Evolutionary conservation across 2,888 invertebrate species (phyloP).

Genomic region (Sceliomorpha sp.): DNA sequence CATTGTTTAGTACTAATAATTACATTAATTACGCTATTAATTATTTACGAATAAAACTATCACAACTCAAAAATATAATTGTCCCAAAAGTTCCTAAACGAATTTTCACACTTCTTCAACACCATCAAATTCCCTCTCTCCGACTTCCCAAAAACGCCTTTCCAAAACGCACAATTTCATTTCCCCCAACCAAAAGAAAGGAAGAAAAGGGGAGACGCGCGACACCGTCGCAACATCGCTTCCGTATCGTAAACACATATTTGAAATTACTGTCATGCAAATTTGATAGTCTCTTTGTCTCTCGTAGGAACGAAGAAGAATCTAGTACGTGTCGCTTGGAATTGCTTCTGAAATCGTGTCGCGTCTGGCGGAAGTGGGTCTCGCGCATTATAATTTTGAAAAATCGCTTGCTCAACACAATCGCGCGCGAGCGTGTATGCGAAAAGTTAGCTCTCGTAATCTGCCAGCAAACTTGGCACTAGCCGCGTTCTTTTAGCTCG

Average conservation of each 20-base stretch:
- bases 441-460: conserved; percentile 36
- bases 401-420: conserved; percentile 15
- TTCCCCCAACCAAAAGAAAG: no score
- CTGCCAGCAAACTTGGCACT: conserved; percentile 36
- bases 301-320: background rate
- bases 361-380: conserved; percentile 39
- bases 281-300: background rate
- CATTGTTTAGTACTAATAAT: no score
- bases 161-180: no score
- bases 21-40: no score
- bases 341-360: background rate
- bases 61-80: no score
- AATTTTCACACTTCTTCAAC: no score
- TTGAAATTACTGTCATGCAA: background rate
- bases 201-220: no score
- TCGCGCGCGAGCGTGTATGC: conserved; percentile 20
- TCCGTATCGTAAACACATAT: background rate
- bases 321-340: conserved; percentile 2
- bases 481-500: conserved; percentile 21
- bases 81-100: no score
- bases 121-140: no score
- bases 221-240: no score
- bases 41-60: no score
- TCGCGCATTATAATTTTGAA: conserved; percentile 36
- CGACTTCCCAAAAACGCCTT: no score